Conservation (phyloP, 1,140 invertebrate species). For the Temnothorax curvispinosus region DNA sequence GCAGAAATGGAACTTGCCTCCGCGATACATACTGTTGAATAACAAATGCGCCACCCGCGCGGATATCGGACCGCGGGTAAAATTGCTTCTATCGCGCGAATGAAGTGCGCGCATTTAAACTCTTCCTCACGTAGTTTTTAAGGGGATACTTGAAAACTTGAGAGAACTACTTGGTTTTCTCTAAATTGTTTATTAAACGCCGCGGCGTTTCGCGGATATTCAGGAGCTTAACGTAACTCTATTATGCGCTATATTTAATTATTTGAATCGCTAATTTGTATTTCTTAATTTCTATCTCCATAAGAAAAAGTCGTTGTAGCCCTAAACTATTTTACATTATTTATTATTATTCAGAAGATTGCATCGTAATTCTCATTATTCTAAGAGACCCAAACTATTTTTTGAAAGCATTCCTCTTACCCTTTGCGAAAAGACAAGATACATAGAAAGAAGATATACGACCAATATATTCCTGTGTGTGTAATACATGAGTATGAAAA, state of each 20-base stretch:
- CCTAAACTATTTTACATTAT: not conserved
- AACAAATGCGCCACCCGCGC: slow-evolving; percentile 24
- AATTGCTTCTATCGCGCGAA: slow-evolving; percentile 15
- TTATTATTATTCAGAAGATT: not conserved
- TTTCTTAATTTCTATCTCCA: not conserved
- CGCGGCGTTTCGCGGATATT: not conserved
- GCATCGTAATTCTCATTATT: not conserved
- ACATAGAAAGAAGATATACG: not conserved
- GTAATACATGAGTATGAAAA: not conserved
- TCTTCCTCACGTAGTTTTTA: slow-evolving; percentile 1
- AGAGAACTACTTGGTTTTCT: not conserved
- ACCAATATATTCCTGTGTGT: not conserved
- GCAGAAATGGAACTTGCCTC: slow-evolving; percentile 34
- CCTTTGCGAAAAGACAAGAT: not conserved
- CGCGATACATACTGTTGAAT: slow-evolving; percentile 34
- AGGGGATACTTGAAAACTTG: not conserved
- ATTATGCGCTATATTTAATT: not conserved
- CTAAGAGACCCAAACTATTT: not conserved
- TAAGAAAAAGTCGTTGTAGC: not conserved
- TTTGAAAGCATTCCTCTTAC: not conserved
- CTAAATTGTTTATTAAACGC: not conserved
- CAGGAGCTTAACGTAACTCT: not conserved
- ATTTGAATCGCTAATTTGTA: not conserved
- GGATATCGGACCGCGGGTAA: not conserved
- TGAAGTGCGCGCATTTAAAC: slow-evolving; percentile 1